Base-by-base conservation (phyloP, 2,113 vertebrate species). In the Nibea coibor region DNA sequence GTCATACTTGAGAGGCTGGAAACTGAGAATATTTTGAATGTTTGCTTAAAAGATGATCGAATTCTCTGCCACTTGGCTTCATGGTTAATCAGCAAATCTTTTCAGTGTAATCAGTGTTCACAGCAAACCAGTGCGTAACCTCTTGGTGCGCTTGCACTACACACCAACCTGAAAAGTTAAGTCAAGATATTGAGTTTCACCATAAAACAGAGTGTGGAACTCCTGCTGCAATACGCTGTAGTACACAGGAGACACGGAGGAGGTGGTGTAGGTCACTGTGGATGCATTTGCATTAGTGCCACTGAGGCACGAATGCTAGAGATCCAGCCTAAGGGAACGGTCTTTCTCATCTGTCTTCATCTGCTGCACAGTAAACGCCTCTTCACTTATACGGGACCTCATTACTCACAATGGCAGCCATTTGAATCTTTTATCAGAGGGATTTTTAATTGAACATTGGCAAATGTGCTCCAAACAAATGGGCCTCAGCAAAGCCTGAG, bases 371-470 rank as follows among this genome's bases (percentile, higher is more conserved):
- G 90, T 90, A 88, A 93, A 94, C 89, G 90, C 92, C 89, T 93
- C 91, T 85, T 86, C 90, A 93, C 93, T 93, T 91, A 91, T 84
- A 89, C 90, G 82, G 87, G 82, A 91, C 83, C 88, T 91, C 92
- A 92, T 93, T 91, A 92, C 91, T 94, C 93, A 93, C 90, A 84
- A 86, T 88, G 90, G 88, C 91, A 92, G 88, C 86, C 87, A 90
- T 91, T 92, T 91, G 88, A 93, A 92, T 93, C 88, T 93, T 93
- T 93, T 90, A 91, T 91, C 90, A 84, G 82, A 88, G 88, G 80
- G 82, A 85, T 89, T 93, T 93, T 91, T 93, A 93, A 92, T 93
- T 93, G 91, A 90, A 90, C 91, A 90, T 85, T 85, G 83, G 88
- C 87, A 84, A 92, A 90, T 91, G 87, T 83, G 88, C 87, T 86